Conservation (phyloP, 2,888 invertebrate genomes). For the Autographa pulchrina region DNA sequence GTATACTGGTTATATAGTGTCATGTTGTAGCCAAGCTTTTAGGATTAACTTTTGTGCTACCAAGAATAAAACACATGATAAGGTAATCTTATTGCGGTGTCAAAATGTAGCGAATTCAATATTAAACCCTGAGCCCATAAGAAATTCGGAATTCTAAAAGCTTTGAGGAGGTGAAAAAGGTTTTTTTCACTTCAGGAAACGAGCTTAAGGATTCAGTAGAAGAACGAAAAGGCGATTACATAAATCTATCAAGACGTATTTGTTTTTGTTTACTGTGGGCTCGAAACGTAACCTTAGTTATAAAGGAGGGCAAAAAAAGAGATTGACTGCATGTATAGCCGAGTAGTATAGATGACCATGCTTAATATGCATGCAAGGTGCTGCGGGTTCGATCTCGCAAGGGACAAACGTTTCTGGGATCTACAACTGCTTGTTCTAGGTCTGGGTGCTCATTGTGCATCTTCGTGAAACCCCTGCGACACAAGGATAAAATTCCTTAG, state of each 20-base stretch:
- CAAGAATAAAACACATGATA: background rate
- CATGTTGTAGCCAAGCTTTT: background rate
- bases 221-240: conserved; percentile 3
- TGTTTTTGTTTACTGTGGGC: background rate
- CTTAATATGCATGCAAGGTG: too few species aligned
- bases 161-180: conserved; percentile 3
- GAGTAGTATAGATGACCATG: too few species aligned
- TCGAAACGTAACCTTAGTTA: background rate
- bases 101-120: background rate
- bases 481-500: too few species aligned
- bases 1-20: background rate
- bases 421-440: too few species aligned
- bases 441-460: too few species aligned
- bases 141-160: background rate
- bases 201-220: background rate
- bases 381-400: too few species aligned
- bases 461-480: too few species aligned
- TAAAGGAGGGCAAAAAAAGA: too few species aligned
- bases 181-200: background rate
- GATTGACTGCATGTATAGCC: too few species aligned
- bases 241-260: background rate
- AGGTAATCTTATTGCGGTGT: conserved; percentile 2
- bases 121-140: background rate
- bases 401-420: too few species aligned
- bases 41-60: background rate